Conservation (phyloP, 2,797 vertebrate genomes). For the Hyperoplus lanceolatus region DNA sequence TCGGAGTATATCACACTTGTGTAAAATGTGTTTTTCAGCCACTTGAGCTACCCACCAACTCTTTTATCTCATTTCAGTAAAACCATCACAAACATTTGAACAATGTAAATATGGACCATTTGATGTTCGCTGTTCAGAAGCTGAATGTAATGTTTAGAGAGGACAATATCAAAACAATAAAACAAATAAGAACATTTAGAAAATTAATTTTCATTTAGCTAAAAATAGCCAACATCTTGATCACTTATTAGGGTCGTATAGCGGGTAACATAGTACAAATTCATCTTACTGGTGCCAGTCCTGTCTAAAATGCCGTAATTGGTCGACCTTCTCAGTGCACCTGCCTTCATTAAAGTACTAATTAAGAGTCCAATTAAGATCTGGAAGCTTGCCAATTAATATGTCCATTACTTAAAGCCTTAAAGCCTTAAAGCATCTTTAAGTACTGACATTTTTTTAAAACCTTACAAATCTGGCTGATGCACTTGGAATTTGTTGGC, state of each 20-base stretch:
- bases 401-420: background rate
- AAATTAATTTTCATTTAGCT: background rate
- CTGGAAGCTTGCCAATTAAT: constrained; percentile 9
- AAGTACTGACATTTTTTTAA: background rate
- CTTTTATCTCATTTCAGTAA: background rate
- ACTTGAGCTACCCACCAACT: background rate
- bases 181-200: background rate
- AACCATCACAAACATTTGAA: background rate
- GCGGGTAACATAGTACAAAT: background rate
- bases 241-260: constrained; percentile 24
- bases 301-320: constrained; percentile 35
- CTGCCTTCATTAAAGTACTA: constrained; percentile 28
- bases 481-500: background rate
- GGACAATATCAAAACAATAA: background rate
- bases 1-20: background rate
- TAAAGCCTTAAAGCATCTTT: background rate
- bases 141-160: background rate
- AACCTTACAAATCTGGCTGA: background rate
- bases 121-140: background rate
- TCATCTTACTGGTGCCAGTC: constrained; percentile 11
- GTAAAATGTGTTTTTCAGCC: background rate
- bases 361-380: constrained; percentile 41
- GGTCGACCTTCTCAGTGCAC: constrained; percentile 31
- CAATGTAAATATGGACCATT: background rate
- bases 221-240: background rate